A percentile compares a stretch with the other conserved stretches of the same genome.
Conservation (phyloP, 1,140 invertebrate genomes). For the Euwallacea similis region DNA sequence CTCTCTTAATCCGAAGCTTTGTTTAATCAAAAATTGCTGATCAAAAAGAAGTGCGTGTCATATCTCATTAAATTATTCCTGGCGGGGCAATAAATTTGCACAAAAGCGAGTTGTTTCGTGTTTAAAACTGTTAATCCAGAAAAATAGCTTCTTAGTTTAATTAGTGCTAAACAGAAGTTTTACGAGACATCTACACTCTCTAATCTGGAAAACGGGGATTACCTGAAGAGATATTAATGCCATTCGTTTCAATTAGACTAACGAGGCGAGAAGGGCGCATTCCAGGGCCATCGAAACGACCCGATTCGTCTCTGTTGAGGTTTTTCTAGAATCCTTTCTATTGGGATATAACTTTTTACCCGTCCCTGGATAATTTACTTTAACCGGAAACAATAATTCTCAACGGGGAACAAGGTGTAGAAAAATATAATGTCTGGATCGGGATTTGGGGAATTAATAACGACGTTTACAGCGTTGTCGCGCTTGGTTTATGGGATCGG, state of each 20-base stretch:
- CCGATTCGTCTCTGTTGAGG: constrained; percentile 26
- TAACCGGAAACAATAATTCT: not conserved
- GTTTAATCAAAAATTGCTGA: too few relatives aligned
- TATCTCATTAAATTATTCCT: too few relatives aligned
- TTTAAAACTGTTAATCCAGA: constrained; percentile 24
- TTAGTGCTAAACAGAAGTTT: constrained; percentile 35
- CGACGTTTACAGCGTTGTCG: not conserved
- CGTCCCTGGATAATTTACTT: constrained; percentile 2
- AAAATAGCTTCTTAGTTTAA: constrained; percentile 34
- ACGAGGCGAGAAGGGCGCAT: constrained; percentile 30
- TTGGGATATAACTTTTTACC: constrained; percentile 14
- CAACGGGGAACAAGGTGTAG: not conserved
- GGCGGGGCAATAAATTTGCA: not conserved
- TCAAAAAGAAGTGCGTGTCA: too few relatives aligned
- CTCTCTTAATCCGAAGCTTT: too few relatives aligned
- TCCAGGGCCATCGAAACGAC: constrained; percentile 21
- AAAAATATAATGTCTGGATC: constrained; percentile 6
- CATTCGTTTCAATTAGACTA: constrained; percentile 40
- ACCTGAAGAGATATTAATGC: constrained; percentile 40
- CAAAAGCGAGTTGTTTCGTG: not conserved
- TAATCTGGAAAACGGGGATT: constrained; percentile 32
- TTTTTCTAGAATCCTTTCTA: constrained; percentile 20
- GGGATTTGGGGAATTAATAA: constrained; percentile 15
- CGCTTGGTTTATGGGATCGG: too few relatives aligned
- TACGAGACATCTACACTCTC: constrained; percentile 21